Conservation (phyloP, 1,140 invertebrate species). For the Chrysoperla carnea region DNA sequence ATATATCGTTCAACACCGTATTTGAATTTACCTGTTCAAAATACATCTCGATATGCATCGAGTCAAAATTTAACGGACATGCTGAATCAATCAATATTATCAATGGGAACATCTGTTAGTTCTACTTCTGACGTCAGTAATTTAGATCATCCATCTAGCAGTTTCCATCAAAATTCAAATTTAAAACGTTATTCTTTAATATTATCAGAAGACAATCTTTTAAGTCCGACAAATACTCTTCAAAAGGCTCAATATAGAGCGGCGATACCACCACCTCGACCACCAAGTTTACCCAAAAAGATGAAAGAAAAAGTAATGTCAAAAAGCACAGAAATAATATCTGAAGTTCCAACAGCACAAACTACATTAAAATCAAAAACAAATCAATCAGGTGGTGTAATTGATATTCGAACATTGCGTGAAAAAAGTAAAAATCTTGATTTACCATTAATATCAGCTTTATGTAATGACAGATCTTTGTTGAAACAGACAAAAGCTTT, state of each 20-base stretch:
- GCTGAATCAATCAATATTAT: constrained; percentile 34
- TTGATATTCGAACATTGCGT: constrained; percentile 62
- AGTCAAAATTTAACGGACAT: constrained; percentile 57
- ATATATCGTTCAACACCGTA: constrained; percentile 66
- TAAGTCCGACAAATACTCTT: constrained; percentile 39
- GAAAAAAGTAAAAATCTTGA: constrained; percentile 78
- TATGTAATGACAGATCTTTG: constrained; percentile 74
- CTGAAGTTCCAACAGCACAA: neutral
- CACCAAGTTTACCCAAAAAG: constrained; percentile 21
- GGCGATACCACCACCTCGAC: constrained; percentile 54
- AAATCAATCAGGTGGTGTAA: neutral
- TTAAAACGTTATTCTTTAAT: constrained; percentile 39
- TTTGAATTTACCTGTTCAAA: constrained; percentile 40
- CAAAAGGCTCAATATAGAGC: constrained; percentile 38
- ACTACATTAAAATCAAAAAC: constrained; percentile 2
- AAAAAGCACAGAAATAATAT: neutral
- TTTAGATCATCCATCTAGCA: constrained; percentile 32
- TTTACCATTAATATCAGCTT: constrained; percentile 69
- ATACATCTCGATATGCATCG: constrained; percentile 47
- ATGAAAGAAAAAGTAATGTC: neutral
- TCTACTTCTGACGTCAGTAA: constrained; percentile 31
- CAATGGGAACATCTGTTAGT: constrained; percentile 35
- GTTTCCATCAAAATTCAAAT: constrained; percentile 28
- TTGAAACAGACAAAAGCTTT: constrained; percentile 72
- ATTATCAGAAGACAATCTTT: constrained; percentile 58